Evolutionary conservation across 1,140 invertebrate species (phyloP), one percentile per base, ranked within the genome.

Genomic region (Neodiprion pinetum): DNA sequence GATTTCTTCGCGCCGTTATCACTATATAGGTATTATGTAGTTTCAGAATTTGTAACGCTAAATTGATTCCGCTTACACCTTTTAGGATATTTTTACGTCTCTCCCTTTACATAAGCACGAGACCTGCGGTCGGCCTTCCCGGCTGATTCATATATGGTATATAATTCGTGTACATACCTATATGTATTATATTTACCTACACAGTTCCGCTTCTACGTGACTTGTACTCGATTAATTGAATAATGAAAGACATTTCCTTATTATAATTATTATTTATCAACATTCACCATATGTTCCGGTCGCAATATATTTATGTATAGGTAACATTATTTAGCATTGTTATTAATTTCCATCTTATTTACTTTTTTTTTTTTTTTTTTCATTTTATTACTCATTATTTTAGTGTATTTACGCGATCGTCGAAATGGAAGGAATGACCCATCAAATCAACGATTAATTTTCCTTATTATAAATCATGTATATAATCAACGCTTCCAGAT

Each of bases 231-330:
- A 4, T 23, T 69, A 12, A 69, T 23, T 85, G 53, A 61, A 75
- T 86, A 85, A 85, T 87, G 85, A 87, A 87, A 87, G 84, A 87
- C 85, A 77, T 83, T 81, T 84, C 77, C 72, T 85, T 80, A 79
- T 77, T 78, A 82, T 75, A 80, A 61, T 61, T 14, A 61, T 61
- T 61, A 61, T 61, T 61, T 61, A 61, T 61, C 53, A 61, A 14
- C 53, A 61, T 61, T 61, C 53, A 61, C 53, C 53, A 17, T 14
- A 61, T 61, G 53, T 61, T 61, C n/a, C 53, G 53, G 53, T 61
- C 0, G 9, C 9, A 61, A 61, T 61, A 14, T 61, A 61, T 61
- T 40, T 40, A 21, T 21, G 17, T 5, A 4, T 40, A 40, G 28
- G 17, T 21, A 53, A 53, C 50, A 53, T 53, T 53, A 61, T 61